phyloP scores from a whole-genome alignment of 2,113 vertebrate genomes.

The Catharus minimus region DNA sequence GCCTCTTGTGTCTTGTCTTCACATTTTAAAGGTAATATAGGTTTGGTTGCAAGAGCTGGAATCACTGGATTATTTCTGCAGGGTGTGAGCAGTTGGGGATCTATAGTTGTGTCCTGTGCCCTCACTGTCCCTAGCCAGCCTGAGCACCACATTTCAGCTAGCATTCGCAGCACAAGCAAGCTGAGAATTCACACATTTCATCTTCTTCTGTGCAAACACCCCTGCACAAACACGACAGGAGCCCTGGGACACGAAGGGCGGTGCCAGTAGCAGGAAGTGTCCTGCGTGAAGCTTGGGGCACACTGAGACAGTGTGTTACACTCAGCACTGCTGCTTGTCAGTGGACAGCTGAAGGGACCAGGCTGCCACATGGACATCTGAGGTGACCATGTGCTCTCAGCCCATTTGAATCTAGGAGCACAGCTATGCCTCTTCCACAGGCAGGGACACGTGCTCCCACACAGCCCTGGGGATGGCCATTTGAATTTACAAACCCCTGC shows the following conservation, averaged over 20 bases:
- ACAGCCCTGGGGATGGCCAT: fast-evolving
- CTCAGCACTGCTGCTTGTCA: background rate
- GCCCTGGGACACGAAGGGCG: background rate
- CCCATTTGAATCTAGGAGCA: background rate
- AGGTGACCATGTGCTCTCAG: background rate
- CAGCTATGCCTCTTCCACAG: background rate
- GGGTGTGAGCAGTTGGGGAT: background rate
- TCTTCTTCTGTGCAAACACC: background rate
- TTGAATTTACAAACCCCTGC: background rate
- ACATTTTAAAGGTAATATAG: background rate
- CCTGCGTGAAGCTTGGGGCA: fast-evolving
- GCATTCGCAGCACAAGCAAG: background rate
- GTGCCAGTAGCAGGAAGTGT: background rate
- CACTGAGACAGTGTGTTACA: background rate
- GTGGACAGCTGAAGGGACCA: background rate
- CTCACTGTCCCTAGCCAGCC: background rate
- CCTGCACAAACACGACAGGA: background rate
- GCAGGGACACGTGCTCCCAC: background rate
- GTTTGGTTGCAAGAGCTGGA: background rate
- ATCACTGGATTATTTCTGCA: background rate
- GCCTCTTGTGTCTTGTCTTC: background rate
- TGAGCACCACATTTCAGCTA: background rate
- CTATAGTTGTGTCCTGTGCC: background rate
- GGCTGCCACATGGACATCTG: background rate
- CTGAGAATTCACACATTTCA: background rate